Evolutionary conservation across 2,113 vertebrate genomes (phyloP).

Genomic region (Porphyrio hochstetteri): DNA sequence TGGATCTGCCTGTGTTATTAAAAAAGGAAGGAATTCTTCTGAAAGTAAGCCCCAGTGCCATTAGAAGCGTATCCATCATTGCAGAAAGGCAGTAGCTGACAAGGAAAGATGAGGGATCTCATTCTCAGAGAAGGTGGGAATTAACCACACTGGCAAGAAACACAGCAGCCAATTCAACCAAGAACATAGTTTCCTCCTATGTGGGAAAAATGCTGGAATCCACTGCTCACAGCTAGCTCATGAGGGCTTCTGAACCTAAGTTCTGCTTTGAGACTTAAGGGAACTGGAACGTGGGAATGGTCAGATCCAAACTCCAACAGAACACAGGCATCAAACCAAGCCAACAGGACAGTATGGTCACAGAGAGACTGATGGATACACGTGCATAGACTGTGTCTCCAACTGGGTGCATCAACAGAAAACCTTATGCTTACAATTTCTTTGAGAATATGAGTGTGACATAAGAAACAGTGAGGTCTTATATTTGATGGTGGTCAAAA

Average conservation of each 20-base stretch:
- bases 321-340: not conserved
- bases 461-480: not conserved
- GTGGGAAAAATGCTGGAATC: not conserved
- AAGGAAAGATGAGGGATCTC: not conserved
- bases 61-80: not conserved
- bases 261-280: not conserved
- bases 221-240: not conserved
- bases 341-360: not conserved
- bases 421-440: not conserved
- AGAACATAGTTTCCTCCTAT: not conserved
- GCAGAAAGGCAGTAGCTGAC: not conserved
- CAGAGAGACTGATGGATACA: not conserved
- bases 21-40: conserved; percentile 2
- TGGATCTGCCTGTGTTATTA: not conserved
- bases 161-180: not conserved
- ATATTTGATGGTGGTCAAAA: not conserved
- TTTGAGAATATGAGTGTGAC: not conserved
- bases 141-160: not conserved
- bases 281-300: not conserved
- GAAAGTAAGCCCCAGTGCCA: not conserved
- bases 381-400: not conserved
- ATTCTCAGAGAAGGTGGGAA: not conserved
- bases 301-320: not conserved
- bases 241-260: not conserved
- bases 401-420: not conserved